These are phyloP conservation scores for Dichetophora obliterata DNA, from an alignment of 2,888 invertebrate genomes.

Conservation along the genomic window DNA sequence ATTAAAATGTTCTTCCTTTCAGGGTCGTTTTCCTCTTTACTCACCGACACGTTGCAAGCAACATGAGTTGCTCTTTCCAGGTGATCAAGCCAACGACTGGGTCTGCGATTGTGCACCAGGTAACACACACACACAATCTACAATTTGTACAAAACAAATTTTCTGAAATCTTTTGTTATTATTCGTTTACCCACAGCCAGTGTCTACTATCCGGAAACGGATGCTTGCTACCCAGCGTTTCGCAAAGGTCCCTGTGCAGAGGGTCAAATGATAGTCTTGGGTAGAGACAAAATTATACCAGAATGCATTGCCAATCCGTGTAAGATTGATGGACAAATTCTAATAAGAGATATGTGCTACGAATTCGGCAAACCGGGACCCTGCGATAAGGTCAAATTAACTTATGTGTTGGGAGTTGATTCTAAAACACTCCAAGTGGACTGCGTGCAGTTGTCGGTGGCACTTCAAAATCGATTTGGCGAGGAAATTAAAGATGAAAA, in stretches of 20 bases:
- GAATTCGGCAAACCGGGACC: conserved; percentile 58
- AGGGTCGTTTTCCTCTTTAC: conserved; percentile 72
- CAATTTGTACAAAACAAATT: neutral
- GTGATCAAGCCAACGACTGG: conserved; percentile 76
- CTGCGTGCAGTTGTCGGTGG: conserved; percentile 70
- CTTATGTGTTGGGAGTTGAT: conserved; percentile 74
- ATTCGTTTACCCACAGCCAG: conserved; percentile 51
- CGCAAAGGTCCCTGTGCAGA: conserved; percentile 76
- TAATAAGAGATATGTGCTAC: conserved; percentile 62
- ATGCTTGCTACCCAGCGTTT: conserved; percentile 76
- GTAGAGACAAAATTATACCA: conserved; percentile 72
- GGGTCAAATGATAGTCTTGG: conserved; percentile 73
- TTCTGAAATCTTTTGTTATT: neutral
- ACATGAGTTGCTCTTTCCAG: conserved; percentile 78
- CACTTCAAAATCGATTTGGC: conserved; percentile 46
- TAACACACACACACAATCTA: conserved; percentile 38
- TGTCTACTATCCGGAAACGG: conserved; percentile 74
- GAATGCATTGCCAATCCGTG: conserved; percentile 77
- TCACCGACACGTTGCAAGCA: conserved; percentile 74
- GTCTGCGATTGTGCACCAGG: conserved; percentile 72
- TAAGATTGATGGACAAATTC: conserved; percentile 70
- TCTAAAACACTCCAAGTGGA: conserved; percentile 73
- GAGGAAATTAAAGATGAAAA: neutral
- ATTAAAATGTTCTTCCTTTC: neutral
- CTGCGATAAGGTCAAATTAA: conserved; percentile 64